Base-by-base conservation (phyloP, 1,140 invertebrate species). In the Drosophila bocki region DNA sequence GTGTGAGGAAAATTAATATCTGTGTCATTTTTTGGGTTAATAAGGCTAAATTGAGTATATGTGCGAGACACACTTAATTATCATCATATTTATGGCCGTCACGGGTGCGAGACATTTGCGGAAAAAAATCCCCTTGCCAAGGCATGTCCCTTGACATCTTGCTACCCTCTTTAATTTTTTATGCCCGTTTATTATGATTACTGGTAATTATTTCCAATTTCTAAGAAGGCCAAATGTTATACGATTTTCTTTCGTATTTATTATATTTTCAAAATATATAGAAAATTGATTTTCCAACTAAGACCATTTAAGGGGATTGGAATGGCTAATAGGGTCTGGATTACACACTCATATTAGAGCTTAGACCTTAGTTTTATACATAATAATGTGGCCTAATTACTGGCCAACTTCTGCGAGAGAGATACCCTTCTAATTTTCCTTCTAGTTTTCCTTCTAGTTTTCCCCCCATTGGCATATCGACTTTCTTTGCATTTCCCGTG, bases 11-110 rank as follows among this genome's bases (percentile, higher is more conserved):
- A 88, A 90, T 85, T 88, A 90, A 88, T 88, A 88, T 88, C 85
- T 88, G 84, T 88, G 84, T 85, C 85, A 88, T 90, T 88, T 88
- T 90, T 84, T 88, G 75, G 81, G 85, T 88, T 88, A 90, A 88
- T 88, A 88, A 88, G 85, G 77, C 80, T 80, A 88, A 90, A 90
- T 84, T 88, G 85, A 90, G 85, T 85, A 76, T 85, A 90, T 88
- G 85, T 88, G 85, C 78, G 81, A 77, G 75, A 85, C 84, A 77
- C 81, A 88, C 84, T 88, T 88, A 88, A 88, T 88, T 88, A 88
- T 90, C 85, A 90, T 88, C 85, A 88, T 88, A 88, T 88, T 90
- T 88, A 90, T 90, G 72, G 45, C 71, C 60, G 53, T 71, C 69
- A 71, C 53, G 67, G 69, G 65, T 60, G 12, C 59, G 42, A 53